Evolutionary conservation across 2,797 vertebrate genomes (phyloP).

Genomic region (Microctenopoma lineatum): DNA sequence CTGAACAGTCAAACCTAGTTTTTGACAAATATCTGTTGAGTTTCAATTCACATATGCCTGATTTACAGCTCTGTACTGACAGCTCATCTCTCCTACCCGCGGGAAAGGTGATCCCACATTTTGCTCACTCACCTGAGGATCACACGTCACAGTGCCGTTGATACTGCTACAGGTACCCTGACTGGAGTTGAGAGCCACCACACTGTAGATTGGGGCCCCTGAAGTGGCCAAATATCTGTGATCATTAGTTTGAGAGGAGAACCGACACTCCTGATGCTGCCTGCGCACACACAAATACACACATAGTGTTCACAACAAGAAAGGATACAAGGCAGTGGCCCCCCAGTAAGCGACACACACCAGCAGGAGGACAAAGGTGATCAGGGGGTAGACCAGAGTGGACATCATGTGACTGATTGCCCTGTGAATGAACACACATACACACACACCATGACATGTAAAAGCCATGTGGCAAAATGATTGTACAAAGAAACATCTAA

Average conservation of each 20-base stretch:
- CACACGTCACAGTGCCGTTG: conserved; percentile 74
- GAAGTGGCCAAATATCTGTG: conserved; percentile 92
- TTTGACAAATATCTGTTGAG: neutral
- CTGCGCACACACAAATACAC: neutral
- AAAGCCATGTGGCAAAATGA: neutral
- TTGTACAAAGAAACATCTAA: no score
- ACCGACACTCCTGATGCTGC: neutral
- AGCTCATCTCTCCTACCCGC: neutral
- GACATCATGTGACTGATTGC: conserved; percentile 90
- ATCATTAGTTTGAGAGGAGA: conserved; percentile 46
- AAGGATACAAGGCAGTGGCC: conserved; percentile 92
- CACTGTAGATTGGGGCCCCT: conserved; percentile 83
- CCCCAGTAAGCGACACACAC: conserved; percentile 91
- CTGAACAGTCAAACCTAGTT: neutral
- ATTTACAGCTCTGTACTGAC: neutral
- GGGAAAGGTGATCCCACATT: neutral
- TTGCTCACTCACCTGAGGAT: conserved; percentile 81
- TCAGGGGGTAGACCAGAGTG: conserved; percentile 85
- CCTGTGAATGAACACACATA: conserved; percentile 73
- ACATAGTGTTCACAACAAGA: neutral
- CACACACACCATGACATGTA: conserved; percentile 19
- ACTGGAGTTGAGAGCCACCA: conserved; percentile 79
- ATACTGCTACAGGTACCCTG: conserved; percentile 57
- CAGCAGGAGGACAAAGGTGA: conserved; percentile 90
- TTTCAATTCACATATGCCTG: neutral